A percentile compares a stretch with the other conserved stretches of the same genome.
These are phyloP conservation scores for Pandemis heparana DNA, from an alignment of 2,888 invertebrate genomes.

Conservation along the genomic window DNA sequence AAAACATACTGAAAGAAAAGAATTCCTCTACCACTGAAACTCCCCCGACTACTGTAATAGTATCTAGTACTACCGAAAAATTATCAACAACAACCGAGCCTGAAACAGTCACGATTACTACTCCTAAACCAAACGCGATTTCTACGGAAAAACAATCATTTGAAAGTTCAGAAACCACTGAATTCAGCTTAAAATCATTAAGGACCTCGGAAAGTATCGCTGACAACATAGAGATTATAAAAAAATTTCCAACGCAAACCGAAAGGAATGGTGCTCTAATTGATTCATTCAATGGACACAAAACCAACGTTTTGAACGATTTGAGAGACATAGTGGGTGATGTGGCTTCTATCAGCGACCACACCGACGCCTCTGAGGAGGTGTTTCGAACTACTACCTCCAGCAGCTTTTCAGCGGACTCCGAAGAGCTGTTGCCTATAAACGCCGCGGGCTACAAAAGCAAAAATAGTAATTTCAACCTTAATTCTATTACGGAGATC, in stretches of 20 bases:
- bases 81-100: conserved; percentile 53
- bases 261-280: conserved; percentile 68
- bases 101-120: conserved; percentile 62
- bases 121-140: conserved; percentile 54
- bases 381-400: conserved; percentile 51
- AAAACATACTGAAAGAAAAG: conserved; percentile 63
- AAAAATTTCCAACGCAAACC: conserved; percentile 61
- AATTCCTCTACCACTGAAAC: conserved; percentile 58
- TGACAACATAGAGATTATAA: conserved; percentile 72
- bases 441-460: conserved; percentile 78
- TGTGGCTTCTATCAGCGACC: conserved; percentile 77
- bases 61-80: conserved; percentile 52
- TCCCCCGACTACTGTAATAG: conserved; percentile 49
- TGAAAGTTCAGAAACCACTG: conserved; percentile 75
- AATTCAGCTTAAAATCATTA: conserved; percentile 68
- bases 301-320: conserved; percentile 69
- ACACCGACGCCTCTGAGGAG: conserved; percentile 59
- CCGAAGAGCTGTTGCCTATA: conserved; percentile 78
- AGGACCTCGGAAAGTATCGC: conserved; percentile 73
- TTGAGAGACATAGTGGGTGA: conserved; percentile 78
- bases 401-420: conserved; percentile 66
- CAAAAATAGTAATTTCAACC: conserved; percentile 77
- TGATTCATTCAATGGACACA: conserved; percentile 59
- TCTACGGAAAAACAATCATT: conserved; percentile 58
- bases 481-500: conserved; percentile 77